Evolutionary conservation across 2,797 vertebrate genomes (phyloP), one percentile per base, ranked within the genome.

Genomic region (Apodemus agrarius): DNA sequence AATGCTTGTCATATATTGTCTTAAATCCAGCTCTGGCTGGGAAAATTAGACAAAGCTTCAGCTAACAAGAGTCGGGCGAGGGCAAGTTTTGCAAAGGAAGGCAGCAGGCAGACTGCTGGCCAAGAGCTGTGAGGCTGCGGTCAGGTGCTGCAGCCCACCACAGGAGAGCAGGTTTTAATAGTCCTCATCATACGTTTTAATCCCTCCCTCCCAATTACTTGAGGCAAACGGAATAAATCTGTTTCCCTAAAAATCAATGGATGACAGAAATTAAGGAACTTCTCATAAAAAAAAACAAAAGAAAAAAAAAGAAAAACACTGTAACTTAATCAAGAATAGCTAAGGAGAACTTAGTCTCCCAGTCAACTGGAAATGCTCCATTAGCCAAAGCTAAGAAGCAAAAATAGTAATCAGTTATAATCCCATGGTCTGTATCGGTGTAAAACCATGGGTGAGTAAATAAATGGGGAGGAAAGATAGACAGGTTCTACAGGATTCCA

Each of bases 1-100:
- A 88, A 88, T 91, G 78, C 16, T 1, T 83, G 29, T 72, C 52
- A 52, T 22, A 21, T 13, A 46, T 89, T 82, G 52, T 92, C 69
- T 72, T 54, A 24, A 83, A 95, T 88, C 90, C 79, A 95, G 4
- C 59, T 24, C 61, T 87, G 34, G 49, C 72, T 79, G 78, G 59
- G 69, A 95, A 96, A 93, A 61, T 69, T 63, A 88, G 61, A 46
- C 43, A 78, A 83, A 87, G 11, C 65, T 8, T 69, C 65, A 69
- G 65, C 31, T n/a, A 86, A 87, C 57, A 87, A n/a, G 67, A 54
- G 43, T 40, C 46, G n/a, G n/a, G n/a, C n/a, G n/a, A 90, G 19
- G 31, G n/a, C 29, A 31, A 69, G 52, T 10, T 61, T 69, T 67
- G 21, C 22, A 29, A 69, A n/a, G 9, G 22, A 21, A 59, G 2